Evolutionary conservation across 1,140 invertebrate genomes (phyloP), one percentile per base, ranked within the genome.

Genomic region (Venustaconcha ellipsiformis): DNA sequence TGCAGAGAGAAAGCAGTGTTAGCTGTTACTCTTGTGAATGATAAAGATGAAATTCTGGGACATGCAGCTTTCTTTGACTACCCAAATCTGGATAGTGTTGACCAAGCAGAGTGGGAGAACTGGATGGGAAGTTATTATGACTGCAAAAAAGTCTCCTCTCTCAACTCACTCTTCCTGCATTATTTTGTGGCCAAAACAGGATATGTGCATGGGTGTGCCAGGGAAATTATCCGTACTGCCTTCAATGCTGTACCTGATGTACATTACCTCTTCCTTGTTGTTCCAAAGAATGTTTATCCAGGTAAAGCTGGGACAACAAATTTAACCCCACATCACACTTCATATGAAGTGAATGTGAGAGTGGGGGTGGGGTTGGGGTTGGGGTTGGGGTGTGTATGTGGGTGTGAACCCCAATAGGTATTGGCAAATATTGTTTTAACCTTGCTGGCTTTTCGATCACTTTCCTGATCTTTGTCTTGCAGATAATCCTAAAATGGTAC

Each of bases 1-100:
- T 83, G 62, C 74, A 90, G 89, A 80, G 90, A 90, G 74, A 90
- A 89, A 70, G 86, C 89, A 57, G 84, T 90, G 12, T 74, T 90
- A 58, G 87, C 90, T 57, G 84, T 90, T 12, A 90, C 89, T 14
- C 70, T 90, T 20, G 84, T 81, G 59, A 89, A 89, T 79, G 84
- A 89, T n/a, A 83, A 83, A 58, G 88, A 89, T 60, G 86, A 88
- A 58, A 83, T 90, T 18, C 80, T 90, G 70, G 89, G 85, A 14
- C 87, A 90, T 81, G 89, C 88, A 57, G 87, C 87, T 57, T 90
- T 90, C 70, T 87, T 87, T 81, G 89, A 90, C 78, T 90, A 88
- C 76, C 89, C 89, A 23, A 90, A 90, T 74, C 58, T 86, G 56
- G 57, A 76, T 20, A 79, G 79, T 72, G 83, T 89, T 37, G 84